A percentile compares a stretch with the other conserved stretches of the same genome.
Conservation (phyloP, 1,140 invertebrate species). For the Lysiphlebus fabarum region DNA sequence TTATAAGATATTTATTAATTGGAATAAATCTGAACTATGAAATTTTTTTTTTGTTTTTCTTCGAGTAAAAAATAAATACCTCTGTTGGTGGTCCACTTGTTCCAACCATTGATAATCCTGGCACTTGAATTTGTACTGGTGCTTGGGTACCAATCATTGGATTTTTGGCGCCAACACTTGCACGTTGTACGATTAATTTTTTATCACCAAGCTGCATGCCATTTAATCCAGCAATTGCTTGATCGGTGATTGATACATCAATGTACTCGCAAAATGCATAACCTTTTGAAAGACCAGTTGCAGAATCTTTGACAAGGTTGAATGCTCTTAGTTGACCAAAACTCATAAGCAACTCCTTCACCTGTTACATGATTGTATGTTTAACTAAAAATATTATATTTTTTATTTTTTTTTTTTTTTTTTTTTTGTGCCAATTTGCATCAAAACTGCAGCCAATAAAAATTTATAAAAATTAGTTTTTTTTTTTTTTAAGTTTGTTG, state of each 20-base stretch:
- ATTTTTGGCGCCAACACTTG: conserved; percentile 93
- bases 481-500: too few relatives aligned
- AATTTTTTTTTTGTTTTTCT: too few relatives aligned
- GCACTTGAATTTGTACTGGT: conserved; percentile 86
- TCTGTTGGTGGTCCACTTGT: conserved; percentile 91
- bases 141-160: conserved; percentile 70
- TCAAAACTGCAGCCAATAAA: background rate
- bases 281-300: conserved; percentile 95
- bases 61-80: conserved; percentile 56
- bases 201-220: conserved; percentile 99
- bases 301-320: conserved; percentile 97
- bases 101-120: conserved; percentile 86
- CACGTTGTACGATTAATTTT: conserved; percentile 96
- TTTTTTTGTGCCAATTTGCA: background rate
- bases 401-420: too few relatives aligned
- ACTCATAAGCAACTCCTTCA: conserved; percentile 93
- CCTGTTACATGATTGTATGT: conserved; percentile 59
- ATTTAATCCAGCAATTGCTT: conserved; percentile 97
- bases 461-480: too few relatives aligned
- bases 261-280: conserved; percentile 99
- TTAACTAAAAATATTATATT: background rate
- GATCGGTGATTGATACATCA: conserved; percentile 93
- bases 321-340: conserved; percentile 97
- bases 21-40: too few relatives aligned
- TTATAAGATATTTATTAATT: too few relatives aligned